Conservation (phyloP, 2,113 vertebrate species). For the Struthidea cinerea region DNA sequence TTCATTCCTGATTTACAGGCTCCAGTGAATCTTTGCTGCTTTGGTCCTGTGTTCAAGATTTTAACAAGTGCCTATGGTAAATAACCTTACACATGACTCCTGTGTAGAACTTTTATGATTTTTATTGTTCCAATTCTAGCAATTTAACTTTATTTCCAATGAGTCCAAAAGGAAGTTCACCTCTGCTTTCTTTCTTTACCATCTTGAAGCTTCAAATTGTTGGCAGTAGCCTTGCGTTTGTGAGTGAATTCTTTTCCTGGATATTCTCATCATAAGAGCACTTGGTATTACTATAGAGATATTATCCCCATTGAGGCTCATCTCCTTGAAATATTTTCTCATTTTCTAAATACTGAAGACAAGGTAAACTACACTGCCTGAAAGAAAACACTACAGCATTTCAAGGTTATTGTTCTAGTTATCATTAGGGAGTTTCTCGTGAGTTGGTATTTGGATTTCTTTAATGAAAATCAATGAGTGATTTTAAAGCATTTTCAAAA, state of each 20-base stretch:
- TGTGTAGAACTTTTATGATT: not conserved
- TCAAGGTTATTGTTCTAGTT: not conserved
- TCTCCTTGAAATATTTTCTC: constrained; percentile 6
- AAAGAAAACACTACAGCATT: not conserved
- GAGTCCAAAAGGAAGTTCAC: not conserved
- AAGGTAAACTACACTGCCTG: not conserved
- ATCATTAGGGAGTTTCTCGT: not conserved
- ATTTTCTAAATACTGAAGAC: not conserved
- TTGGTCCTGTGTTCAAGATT: not conserved
- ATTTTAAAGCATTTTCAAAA: constrained; percentile 18
- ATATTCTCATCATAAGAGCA: not conserved
- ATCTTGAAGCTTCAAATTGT: not conserved
- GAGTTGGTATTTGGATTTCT: not conserved
- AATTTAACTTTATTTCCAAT: not conserved
- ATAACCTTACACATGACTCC: not conserved
- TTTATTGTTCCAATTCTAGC: not conserved
- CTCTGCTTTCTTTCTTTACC: not conserved
- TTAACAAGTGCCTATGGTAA: not conserved
- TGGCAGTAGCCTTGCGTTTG: not conserved
- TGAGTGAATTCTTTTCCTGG: not conserved
- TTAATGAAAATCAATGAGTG: constrained; percentile 22
- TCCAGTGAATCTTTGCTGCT: not conserved
- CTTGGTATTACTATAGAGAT: not conserved
- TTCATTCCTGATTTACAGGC: not conserved
- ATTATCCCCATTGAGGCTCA: not conserved